Base-by-base conservation (phyloP, 2,113 vertebrate species). In the Phalacrocorax brasilianus region DNA sequence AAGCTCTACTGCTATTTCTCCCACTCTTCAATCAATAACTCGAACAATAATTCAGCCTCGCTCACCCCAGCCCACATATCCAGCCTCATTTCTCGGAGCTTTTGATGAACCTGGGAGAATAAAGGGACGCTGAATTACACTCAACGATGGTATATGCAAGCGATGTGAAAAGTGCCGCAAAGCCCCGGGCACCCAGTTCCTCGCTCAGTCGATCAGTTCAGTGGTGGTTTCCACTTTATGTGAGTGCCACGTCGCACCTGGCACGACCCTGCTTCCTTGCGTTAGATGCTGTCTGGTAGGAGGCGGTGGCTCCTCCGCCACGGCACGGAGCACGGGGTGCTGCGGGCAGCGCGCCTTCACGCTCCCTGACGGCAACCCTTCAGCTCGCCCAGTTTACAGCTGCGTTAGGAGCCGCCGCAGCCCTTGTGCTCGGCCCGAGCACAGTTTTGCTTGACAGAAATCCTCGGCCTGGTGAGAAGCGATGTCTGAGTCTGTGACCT, bases 181-280 rank as follows among this genome's bases (percentile, higher is more conserved):
- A 6, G 7, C 62, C 38, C 68, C 32, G 4, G 6, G 71, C 55
- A 23, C 72, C 91, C 84, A 13, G 68, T 59, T 26, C 59, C 75
- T 72, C 3, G 0, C 80, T 27, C 33, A 4, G 79, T 2, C 44
- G 0, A 24, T 62, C 26, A 20, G 38, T 65, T 9, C 62, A 40
- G 75, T 2, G 1, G 38, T 5, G 40, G 3, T 11, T 61, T 17
- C 49, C 38, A 4, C 38, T 24, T 3, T 4, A 8, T 2, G 10
- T 0, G 0, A n/a, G 59, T 30, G 68, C 62, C 27, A 1, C 0
- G 1, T 2, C 45, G 2, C 50, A 14, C 35, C 50, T 33, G 55
- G 63, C 32, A 14, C n/a, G 18, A 8, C 1, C 4, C 32, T 3
- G 6, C 6, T 67, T 8, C 73, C 82, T 32, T 53, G 10, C 8